Conservation (phyloP, 2,797 vertebrate genomes). For the Sylvilagus floridanus region DNA sequence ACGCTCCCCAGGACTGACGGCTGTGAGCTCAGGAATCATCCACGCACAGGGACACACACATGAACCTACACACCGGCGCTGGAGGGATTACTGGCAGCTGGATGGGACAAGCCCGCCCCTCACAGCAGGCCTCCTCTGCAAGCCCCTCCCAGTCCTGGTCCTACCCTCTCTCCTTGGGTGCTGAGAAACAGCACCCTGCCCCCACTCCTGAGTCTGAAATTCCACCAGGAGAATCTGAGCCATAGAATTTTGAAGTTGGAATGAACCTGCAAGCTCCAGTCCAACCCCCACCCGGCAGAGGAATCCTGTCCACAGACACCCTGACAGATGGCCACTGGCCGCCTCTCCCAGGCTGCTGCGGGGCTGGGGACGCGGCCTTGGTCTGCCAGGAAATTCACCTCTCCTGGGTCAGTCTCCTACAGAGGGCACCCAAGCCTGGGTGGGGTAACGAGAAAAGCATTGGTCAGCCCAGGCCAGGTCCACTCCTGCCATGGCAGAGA, state of each 20-base stretch:
- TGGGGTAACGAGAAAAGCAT: not conserved
- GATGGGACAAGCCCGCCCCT: not conserved
- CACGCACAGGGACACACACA: not conserved
- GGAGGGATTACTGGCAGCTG: not conserved
- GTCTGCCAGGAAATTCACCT: conserved; percentile 31
- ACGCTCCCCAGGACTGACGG: not conserved
- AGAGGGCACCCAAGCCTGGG: not conserved
- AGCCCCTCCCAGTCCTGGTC: not conserved
- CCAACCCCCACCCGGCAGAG: conserved; percentile 67
- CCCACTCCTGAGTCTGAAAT: conserved; percentile 60
- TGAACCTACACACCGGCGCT: not conserved
- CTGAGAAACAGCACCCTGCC: not conserved
- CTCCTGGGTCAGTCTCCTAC: not conserved
- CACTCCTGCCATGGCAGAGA: not conserved
- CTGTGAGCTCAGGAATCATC: not conserved
- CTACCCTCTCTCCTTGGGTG: not conserved
- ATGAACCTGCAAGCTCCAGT: conserved; percentile 44
- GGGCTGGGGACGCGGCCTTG: not conserved
- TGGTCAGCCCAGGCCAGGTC: not conserved
- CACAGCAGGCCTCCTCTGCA: not conserved
- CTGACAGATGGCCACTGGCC: conserved; percentile 43
- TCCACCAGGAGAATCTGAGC: conserved; percentile 53
- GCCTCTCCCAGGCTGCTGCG: conserved; percentile 7
- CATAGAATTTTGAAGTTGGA: conserved; percentile 69
- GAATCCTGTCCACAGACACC: conserved; percentile 71